Evolutionary conservation across 2,797 vertebrate genomes (phyloP).

Genomic region (Podarcis lilfordi): DNA sequence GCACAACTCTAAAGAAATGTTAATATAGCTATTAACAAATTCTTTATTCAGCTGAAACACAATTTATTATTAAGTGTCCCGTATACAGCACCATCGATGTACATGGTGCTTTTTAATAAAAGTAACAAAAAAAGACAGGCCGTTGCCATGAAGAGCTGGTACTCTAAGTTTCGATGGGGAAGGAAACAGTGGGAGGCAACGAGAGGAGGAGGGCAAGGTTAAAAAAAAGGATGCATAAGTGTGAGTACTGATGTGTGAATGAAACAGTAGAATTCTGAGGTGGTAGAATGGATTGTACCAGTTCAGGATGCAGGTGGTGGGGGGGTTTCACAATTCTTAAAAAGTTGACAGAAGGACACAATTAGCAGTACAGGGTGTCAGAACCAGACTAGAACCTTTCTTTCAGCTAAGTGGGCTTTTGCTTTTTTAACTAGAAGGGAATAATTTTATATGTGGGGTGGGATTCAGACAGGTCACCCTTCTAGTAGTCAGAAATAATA

Average conservation of each 20-base stretch:
- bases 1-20: too few species aligned
- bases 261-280: background rate
- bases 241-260: background rate
- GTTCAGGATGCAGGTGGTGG: too few species aligned
- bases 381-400: background rate
- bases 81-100: background rate
- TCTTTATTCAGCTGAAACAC: too few species aligned
- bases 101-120: background rate
- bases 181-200: background rate
- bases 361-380: background rate
- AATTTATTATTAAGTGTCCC: background rate
- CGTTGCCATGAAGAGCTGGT: background rate
- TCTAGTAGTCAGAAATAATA: background rate
- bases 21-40: too few species aligned
- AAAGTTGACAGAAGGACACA: background rate
- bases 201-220: too few species aligned
- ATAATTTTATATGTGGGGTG: background rate
- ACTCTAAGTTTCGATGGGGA: background rate
- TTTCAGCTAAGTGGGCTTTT: background rate
- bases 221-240: background rate
- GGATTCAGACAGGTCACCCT: background rate
- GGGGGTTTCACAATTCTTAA: background rate
- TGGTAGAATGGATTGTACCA: too few species aligned
- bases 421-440: too few species aligned
- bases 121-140: background rate